A percentile compares a stretch with the other conserved stretches of the same genome.
Evolutionary conservation across 2,888 invertebrate species (phyloP).

Genomic region (Erebia ligea): DNA sequence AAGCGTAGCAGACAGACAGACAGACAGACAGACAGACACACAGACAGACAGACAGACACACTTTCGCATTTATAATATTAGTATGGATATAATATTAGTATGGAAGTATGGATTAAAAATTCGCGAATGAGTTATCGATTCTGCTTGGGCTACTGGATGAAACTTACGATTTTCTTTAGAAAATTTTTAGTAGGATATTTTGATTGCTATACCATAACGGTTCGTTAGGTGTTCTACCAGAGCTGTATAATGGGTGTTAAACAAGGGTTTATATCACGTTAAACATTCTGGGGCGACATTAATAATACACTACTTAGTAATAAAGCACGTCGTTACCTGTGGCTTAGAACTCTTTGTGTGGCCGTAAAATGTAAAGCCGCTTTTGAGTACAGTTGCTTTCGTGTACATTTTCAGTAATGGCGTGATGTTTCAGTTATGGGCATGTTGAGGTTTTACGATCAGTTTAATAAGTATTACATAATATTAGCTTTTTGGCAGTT

Average conservation of each 20-base stretch:
- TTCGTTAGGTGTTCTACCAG: neutral
- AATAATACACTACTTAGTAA: conserved; percentile 68
- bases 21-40: too few relatives aligned
- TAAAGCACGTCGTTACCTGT: conserved; percentile 65
- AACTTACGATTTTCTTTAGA: too few relatives aligned
- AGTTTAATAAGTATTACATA: conserved; percentile 6
- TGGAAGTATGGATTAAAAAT: too few relatives aligned
- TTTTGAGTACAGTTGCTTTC: conserved; percentile 24
- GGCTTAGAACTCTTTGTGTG: conserved; percentile 59
- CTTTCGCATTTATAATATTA: too few relatives aligned
- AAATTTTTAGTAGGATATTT: too few relatives aligned
- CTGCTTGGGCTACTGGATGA: too few relatives aligned
- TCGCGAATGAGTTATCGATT: too few relatives aligned
- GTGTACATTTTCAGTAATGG: conserved; percentile 22
- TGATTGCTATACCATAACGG: neutral
- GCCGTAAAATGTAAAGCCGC: conserved; percentile 52
- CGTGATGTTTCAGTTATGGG: conserved; percentile 14
- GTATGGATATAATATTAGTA: too few relatives aligned
- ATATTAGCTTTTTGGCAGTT: neutral
- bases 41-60: too few relatives aligned
- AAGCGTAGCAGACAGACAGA: too few relatives aligned
- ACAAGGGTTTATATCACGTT: conserved; percentile 24
- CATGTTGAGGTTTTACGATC: conserved; percentile 14
- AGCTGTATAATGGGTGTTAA: conserved; percentile 16
- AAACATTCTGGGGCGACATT: conserved; percentile 55